phyloP scores from a whole-genome alignment of 2,113 vertebrate genomes.

The Macrotis lagotis region DNA sequence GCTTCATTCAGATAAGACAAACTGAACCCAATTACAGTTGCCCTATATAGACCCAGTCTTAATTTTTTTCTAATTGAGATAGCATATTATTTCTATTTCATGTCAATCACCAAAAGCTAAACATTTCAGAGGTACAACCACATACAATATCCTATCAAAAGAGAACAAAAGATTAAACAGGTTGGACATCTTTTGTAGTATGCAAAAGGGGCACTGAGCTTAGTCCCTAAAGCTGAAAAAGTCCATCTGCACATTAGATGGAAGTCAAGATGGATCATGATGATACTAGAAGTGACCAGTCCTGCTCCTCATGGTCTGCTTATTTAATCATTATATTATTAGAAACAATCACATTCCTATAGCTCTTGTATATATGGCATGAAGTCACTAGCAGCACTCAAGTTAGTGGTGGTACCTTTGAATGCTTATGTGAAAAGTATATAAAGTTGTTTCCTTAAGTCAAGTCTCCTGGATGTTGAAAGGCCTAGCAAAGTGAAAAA shows the following conservation, averaged over 20 bases:
- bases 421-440: conserved; percentile 41
- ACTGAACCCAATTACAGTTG: background rate
- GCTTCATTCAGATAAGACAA: background rate
- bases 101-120: background rate
- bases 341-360: too few relatives aligned
- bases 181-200: background rate
- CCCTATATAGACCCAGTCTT: conserved; percentile 17
- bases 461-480: conserved; percentile 6
- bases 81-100: background rate
- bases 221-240: background rate
- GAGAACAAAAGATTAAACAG: background rate
- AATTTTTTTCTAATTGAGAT: background rate
- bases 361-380: too few relatives aligned
- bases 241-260: background rate
- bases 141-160: background rate
- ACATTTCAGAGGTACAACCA: background rate
- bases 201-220: background rate
- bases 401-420: conserved; percentile 19
- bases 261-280: background rate
- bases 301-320: background rate
- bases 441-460: conserved; percentile 40
- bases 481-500: conserved; percentile 27
- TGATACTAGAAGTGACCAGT: background rate
- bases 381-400: background rate
- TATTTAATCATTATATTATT: background rate